A percentile compares a stretch with the other conserved stretches of the same genome.
Conservation (phyloP, 2,113 vertebrate genomes). For the Thalassoma bifasciatum region DNA sequence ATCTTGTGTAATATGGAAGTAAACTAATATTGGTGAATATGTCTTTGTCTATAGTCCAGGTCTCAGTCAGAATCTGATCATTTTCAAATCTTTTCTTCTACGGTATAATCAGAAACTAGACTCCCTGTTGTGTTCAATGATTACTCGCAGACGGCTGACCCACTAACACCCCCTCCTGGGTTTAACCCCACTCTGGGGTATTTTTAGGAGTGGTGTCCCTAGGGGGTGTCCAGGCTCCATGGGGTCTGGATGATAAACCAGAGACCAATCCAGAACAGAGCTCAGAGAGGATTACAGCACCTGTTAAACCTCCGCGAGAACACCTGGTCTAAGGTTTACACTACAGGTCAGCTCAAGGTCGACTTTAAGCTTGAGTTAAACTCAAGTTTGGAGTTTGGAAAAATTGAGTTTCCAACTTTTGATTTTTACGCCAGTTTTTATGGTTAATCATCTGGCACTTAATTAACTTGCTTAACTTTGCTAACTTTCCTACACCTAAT, state of each 20-base stretch:
- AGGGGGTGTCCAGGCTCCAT: constrained; percentile 24
- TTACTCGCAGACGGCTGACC: constrained; percentile 7
- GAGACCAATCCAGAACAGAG: constrained; percentile 10
- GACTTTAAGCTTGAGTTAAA: not conserved
- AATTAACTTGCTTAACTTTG: no score
- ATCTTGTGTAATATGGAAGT: no score
- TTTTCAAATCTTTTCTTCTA: no score
- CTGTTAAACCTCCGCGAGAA: constrained; percentile 10
- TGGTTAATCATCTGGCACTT: no score
- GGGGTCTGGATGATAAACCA: constrained; percentile 32
- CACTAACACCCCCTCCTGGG: constrained; percentile 2
- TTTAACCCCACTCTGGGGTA: constrained; percentile 11
- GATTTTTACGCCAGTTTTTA: no score
- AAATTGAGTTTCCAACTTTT: no score
- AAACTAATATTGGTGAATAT: no score
- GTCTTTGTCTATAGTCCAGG: no score
- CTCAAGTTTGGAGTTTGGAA: no score
- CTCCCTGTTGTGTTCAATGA: not conserved
- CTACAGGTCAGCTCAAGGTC: no score
- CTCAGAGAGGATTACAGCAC: constrained; percentile 27
- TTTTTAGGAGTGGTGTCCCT: constrained; percentile 22
- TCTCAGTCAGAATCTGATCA: no score
- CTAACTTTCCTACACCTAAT: no score
- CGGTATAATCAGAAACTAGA: not conserved
- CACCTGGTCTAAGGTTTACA: not conserved